Conservation (phyloP, 2,113 vertebrate species). For the Tricholaema leucomelas region DNA sequence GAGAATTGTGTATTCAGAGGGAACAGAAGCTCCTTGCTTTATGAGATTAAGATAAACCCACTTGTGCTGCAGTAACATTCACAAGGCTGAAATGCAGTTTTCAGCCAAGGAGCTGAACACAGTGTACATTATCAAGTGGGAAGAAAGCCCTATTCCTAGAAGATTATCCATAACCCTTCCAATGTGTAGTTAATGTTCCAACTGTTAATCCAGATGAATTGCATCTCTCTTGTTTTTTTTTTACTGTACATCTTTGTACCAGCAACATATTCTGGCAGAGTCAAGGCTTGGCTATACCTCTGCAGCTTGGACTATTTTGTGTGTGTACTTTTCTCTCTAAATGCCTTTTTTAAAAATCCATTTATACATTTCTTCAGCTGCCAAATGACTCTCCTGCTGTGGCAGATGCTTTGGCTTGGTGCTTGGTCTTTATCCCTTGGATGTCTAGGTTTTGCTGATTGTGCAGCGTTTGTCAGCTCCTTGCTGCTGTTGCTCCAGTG, state of each 20-base stretch:
- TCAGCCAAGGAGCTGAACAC: conserved; percentile 16
- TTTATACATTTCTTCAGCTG: conserved; percentile 3
- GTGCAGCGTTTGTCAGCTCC: not conserved
- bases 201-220: conserved; percentile 1
- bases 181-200: not conserved
- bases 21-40: conserved; percentile 3
- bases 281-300: not conserved
- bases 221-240: not conserved
- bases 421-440: not conserved
- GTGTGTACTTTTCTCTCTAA: not conserved
- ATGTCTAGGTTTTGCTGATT: not conserved
- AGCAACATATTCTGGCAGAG: not conserved
- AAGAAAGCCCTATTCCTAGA: not conserved
- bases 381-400: conserved; percentile 15
- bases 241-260: not conserved
- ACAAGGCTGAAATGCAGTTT: not conserved
- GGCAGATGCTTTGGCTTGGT: not conserved
- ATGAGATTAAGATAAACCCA: conserved; percentile 32
- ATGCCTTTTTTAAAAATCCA: not conserved
- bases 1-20: not conserved
- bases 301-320: not conserved
- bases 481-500: not conserved
- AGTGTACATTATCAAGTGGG: not conserved
- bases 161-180: not conserved
- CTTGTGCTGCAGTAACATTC: conserved; percentile 28